Evolutionary conservation across 2,888 invertebrate genomes (phyloP).

Genomic region (Amphimallon solstitiale): DNA sequence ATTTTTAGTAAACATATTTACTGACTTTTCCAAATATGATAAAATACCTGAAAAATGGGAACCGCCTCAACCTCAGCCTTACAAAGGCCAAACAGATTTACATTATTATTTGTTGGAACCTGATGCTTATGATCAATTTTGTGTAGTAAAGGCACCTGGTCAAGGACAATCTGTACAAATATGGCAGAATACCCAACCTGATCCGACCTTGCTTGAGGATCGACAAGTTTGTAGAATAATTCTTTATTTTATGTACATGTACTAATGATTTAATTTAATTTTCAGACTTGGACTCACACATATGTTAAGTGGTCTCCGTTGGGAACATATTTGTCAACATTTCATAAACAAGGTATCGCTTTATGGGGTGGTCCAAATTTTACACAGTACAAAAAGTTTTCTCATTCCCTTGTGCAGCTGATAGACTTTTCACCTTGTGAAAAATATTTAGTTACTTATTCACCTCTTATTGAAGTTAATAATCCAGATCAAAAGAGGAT

Average conservation of each 20-base stretch:
- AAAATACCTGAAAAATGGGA: slow-evolving; percentile 94
- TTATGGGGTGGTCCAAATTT: slow-evolving; percentile 97
- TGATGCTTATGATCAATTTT: slow-evolving; percentile 96
- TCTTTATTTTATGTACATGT: slow-evolving; percentile 3
- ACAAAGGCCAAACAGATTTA: slow-evolving; percentile 91
- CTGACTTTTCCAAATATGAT: slow-evolving; percentile 94
- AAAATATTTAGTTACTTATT: slow-evolving; percentile 95
- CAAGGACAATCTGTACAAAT: slow-evolving; percentile 78
- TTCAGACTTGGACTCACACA: slow-evolving; percentile 93
- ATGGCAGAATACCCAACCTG: slow-evolving; percentile 90
- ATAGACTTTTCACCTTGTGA: slow-evolving; percentile 99
- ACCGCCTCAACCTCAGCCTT: slow-evolving; percentile 87
- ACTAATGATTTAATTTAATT: slow-evolving; percentile 42
- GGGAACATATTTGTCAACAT: slow-evolving; percentile 95
- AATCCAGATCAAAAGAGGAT: slow-evolving; percentile 81
- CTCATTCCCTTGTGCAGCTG: slow-evolving; percentile 89
- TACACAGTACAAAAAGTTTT: slow-evolving; percentile 90
- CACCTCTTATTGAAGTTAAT: slow-evolving; percentile 76
- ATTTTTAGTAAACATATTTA: slow-evolving; percentile 92
- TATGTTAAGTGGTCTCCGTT: slow-evolving; percentile 98
- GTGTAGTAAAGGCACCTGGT: slow-evolving; percentile 87
- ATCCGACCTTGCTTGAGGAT: slow-evolving; percentile 84
- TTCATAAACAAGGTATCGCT: slow-evolving; percentile 95
- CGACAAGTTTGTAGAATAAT: slow-evolving; percentile 71
- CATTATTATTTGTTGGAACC: slow-evolving; percentile 93